Base-by-base conservation (phyloP, 2,797 vertebrate genomes). In the Pantherophis alleghaniensis region DNA sequence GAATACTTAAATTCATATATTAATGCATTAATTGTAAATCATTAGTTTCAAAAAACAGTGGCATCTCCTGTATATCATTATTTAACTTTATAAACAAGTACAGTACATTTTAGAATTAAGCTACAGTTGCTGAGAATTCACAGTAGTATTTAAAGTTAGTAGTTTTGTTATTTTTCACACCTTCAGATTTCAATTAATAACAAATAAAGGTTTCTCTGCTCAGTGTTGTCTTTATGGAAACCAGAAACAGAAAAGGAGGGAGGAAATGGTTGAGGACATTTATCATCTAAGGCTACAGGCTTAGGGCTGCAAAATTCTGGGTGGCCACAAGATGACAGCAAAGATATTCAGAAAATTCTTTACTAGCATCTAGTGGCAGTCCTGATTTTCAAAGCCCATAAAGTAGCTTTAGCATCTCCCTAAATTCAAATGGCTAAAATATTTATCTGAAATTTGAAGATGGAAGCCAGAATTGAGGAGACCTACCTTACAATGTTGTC, bases 71-170 rank as follows among this genome's bases (percentile, higher is more conserved):
- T 79, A 66, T 86, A 66, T 74, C 57, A 91, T 56, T 42, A 47
- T 91, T 88, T 89, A 86, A 91, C 90, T 91, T 86, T 89, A 91
- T 91, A 88, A 93, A 89, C 66, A 89, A 69, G 86, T 60, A 61
- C 22, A 83, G 57, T 55, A n/a, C 57, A 88, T 91, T 91, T 83
- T 79, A 88, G 86, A 63, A 88, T 74, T 93, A 88, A 93, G 42
- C 47, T 83, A 32, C 6, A 28, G 22, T n/a, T 88, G 42, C 87
- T 57, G 59, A 93, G 69, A 86, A 89, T 86, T 93, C 69, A 66
- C 63, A 61, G 74, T 74, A 47, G 59, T 18, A 47, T 51, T 91
- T 93, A 56, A 91, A 88, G 59, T 47, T 63, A 86, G 66, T 53
- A 7, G n/a, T 87, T 63, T 42, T 24, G n/a, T 88, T 91, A 91